Evolutionary conservation across 2,113 vertebrate genomes (phyloP).

Genomic region (Zootoca vivipara): DNA sequence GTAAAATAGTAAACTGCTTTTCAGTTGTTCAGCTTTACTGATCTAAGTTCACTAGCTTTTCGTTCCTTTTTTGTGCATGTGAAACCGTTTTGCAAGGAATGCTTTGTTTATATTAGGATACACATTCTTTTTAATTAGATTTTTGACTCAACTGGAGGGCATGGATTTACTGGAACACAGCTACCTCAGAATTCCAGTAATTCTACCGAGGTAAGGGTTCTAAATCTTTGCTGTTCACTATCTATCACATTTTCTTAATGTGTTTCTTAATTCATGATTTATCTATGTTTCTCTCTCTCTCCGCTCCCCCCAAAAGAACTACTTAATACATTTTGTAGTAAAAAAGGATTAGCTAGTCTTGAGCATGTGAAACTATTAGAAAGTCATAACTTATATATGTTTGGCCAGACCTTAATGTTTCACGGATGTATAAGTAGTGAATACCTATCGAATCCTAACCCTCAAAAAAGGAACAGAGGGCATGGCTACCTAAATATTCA

Average conservation of each 20-base stretch:
- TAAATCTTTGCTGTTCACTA: neutral
- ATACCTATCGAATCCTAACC: neutral
- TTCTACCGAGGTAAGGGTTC: constrained; percentile 73
- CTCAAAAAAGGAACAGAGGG: neutral
- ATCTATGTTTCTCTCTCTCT: neutral
- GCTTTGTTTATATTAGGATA: constrained; percentile 19
- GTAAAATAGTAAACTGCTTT: neutral
- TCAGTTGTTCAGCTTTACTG: neutral
- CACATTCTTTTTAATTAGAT: constrained; percentile 73
- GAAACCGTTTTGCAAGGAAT: neutral
- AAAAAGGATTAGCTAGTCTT: no score
- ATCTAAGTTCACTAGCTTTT: neutral
- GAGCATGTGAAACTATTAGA: neutral
- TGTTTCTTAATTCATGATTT: neutral
- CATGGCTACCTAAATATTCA: neutral
- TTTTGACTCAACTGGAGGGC: constrained; percentile 83
- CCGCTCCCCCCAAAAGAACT: neutral
- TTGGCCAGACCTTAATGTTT: neutral
- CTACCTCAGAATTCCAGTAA: constrained; percentile 72
- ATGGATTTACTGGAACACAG: constrained; percentile 66
- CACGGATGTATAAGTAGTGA: neutral
- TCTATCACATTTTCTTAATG: constrained; percentile 19
- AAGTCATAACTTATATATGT: neutral
- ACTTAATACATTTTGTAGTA: no score
- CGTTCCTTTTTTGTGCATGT: neutral